Evolutionary conservation across 2,797 vertebrate genomes (phyloP), one percentile per base, ranked within the genome.

Genomic region (Poecile montanus): DNA sequence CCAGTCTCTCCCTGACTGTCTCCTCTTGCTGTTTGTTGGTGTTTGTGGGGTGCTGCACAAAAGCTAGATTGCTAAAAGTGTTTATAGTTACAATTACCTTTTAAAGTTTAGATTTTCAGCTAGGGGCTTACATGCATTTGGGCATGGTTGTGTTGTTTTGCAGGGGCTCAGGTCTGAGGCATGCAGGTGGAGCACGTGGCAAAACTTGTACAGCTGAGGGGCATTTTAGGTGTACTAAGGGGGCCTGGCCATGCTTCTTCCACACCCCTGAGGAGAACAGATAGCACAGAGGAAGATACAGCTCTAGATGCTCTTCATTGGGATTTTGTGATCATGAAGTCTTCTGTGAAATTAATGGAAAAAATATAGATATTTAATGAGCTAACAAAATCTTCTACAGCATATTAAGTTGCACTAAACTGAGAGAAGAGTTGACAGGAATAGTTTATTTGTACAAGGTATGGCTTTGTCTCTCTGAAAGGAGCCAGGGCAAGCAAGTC

Each of bases 331-430:
- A 72, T 87, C 65, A 56, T 57, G 15, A 91, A 79, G 30, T 51
- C 48, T 65, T 82, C 45, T 56, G 34, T 80, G 56, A 82, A 76
- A 63, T 79, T 94, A 90, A 82, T 89, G 85, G 89, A 84, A 90
- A 87, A 71, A 2, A 51, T 4, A 80, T 85, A 66, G 56, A 87
- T 85, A 87, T 93, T 94, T 94, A 94, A 93, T 93, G 91, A 94
- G 74, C 53, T 93, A 89, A 82, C 2, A 1, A 45, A 90, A 91
- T 89, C 34, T 70, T 92, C 60, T 93, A 4, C 74, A 62, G 60
- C 63, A 72, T 89, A 89, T 80, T 80, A 74, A 79, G 11, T 90
- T 94, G 67, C 80, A 61, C 30, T 78, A 76, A 72, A 62, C 50
- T 86, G 84, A 71, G 56, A 61, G 63, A 68, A 85, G 73, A 77